Conservation (phyloP, 2,888 invertebrate species). For the Chrysolina oricalcia region DNA sequence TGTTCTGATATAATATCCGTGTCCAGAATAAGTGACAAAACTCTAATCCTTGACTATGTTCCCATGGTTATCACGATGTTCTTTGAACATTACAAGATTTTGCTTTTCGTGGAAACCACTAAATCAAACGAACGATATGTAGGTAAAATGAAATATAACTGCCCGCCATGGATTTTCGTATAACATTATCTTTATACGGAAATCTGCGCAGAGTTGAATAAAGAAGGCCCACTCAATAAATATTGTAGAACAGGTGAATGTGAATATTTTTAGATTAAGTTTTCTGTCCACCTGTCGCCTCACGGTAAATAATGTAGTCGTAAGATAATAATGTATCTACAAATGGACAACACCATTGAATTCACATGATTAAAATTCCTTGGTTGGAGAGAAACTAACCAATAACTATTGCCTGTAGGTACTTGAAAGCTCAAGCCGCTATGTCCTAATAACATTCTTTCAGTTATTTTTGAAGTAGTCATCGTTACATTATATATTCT, state of each 20-base stretch:
- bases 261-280: background rate
- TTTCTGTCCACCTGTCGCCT: background rate
- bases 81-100: too few relatives aligned
- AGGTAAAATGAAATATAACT: background rate
- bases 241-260: background rate
- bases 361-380: constrained; percentile 18
- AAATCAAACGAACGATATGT: too few relatives aligned
- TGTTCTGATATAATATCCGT: too few relatives aligned
- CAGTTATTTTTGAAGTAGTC: constrained; percentile 40
- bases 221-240: background rate
- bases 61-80: too few relatives aligned
- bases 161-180: background rate
- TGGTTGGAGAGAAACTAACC: background rate
- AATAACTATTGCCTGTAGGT: background rate
- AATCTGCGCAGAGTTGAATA: background rate
- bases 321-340: constrained; percentile 2
- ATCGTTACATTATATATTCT: background rate
- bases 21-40: too few relatives aligned
- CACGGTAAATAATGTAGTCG: background rate
- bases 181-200: background rate
- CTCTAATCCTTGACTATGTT: too few relatives aligned
- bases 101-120: too few relatives aligned
- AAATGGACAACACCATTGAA: constrained; percentile 4
- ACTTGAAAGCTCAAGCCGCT: constrained; percentile 24
- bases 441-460: constrained; percentile 44